Base-by-base conservation (phyloP, 2,888 invertebrate genomes). In the Lamellibrachia columna region DNA sequence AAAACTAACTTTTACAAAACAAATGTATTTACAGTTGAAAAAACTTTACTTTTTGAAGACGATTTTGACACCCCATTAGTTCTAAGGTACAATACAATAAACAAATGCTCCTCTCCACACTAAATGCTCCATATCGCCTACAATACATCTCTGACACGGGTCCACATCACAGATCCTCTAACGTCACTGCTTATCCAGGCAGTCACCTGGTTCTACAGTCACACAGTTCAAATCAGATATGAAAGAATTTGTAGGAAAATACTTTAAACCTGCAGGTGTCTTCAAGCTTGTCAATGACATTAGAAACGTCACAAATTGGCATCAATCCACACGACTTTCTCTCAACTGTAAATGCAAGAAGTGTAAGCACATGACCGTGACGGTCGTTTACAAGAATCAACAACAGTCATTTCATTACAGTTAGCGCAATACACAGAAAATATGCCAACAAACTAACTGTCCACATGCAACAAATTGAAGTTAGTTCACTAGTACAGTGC, bases 171-270 rank as follows among this genome's bases (percentile, higher is more conserved):
- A 75, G 75, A 75, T n/a, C 75, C 15, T 3, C 22, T 22, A 75
- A 15, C 75, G 6, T 22, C 4, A 75, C 75, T 75, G 75, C 75
- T 75, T 75, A 75, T 6, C 15, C 22, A 75, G 75, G 75, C 75
- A 75, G n/a, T 75, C 22, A 75, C 75, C 22, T 0, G 15, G 75
- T n/a, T n/a, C n/a, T 75, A 22, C 22, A 75, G n/a, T 75, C 22
- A 6, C 75, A 75, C 15, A 75, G 75, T 75, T 75, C n/a, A 75
- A 75, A 75, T 75, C n/a, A 75, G 75, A 75, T 75, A 75, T 15
- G 75, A 75, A 75, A 75, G 75, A n/a, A 75, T 75, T 75, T 75
- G 75, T 75, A 75, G 75, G 75, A 75, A 75, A 75, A 75, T 75
- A 75, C 15, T 75, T 75, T 75, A 75, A 75, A 75, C 75, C 75